Evolutionary conservation across 2,888 invertebrate species (phyloP).

Genomic region (Rugalucina vietnamica): DNA sequence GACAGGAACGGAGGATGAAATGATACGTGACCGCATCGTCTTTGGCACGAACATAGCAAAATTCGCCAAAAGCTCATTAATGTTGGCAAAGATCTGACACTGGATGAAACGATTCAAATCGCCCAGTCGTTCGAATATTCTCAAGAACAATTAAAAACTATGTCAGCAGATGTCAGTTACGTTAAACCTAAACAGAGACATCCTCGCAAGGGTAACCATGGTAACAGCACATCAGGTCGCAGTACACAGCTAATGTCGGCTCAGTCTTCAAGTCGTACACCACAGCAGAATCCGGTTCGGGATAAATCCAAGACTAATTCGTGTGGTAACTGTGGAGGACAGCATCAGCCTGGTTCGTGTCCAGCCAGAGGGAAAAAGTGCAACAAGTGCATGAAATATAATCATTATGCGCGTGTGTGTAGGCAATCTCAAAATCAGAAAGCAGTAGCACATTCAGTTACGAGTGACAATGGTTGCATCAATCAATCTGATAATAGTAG

Average conservation of each 20-base stretch:
- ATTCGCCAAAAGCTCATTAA: slow-evolving; percentile 29
- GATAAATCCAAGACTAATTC: neutral
- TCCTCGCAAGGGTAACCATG: neutral
- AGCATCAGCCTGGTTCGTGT: slow-evolving; percentile 19
- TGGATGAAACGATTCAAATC: slow-evolving; percentile 27
- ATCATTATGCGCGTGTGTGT: slow-evolving; percentile 15
- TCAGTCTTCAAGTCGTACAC: neutral
- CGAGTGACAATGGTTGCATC: neutral
- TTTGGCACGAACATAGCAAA: slow-evolving; percentile 29
- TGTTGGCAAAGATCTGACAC: slow-evolving; percentile 17
- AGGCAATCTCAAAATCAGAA: neutral
- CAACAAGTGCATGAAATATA: slow-evolving; percentile 3
- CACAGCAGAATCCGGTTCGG: neutral
- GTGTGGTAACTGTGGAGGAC: slow-evolving; percentile 21
- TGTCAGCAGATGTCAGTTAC: slow-evolving; percentile 14
- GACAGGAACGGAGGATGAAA: neutral
- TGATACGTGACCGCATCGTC: slow-evolving; percentile 26
- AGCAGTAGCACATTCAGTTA: neutral
- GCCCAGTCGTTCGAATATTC: slow-evolving; percentile 22
- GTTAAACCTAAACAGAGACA: neutral
- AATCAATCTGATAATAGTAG: neutral
- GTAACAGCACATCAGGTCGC: too few relatives aligned
- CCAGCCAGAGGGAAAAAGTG: slow-evolving; percentile 24
- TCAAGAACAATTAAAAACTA: slow-evolving; percentile 14
- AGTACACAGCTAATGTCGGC: neutral